Conservation (phyloP, 2,113 vertebrate species). For the Numida meleagris region DNA sequence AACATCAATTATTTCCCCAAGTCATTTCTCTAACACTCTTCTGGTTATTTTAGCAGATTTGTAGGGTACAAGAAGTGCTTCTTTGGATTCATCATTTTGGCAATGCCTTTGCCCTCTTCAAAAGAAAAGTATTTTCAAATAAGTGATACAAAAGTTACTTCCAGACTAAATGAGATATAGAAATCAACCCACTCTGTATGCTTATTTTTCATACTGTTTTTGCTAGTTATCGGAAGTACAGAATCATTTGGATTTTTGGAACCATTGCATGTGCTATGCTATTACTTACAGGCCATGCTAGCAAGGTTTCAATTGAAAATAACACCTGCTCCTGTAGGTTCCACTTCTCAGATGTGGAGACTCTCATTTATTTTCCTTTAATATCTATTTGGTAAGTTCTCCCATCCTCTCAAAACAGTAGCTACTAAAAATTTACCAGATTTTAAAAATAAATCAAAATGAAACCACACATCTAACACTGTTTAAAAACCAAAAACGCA, state of each 20-base stretch:
- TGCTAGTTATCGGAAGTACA: neutral
- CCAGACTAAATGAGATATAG: neutral
- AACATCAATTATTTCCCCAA: neutral
- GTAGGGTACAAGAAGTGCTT: neutral
- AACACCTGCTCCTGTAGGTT: neutral
- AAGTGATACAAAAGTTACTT: conserved; percentile 4
- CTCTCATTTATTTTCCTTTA: neutral
- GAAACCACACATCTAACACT: conserved; percentile 71
- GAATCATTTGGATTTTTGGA: neutral
- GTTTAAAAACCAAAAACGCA: conserved; percentile 68
- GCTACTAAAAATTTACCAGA: conserved; percentile 39
- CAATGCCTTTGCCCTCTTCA: conserved; percentile 23
- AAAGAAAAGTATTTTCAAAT: neutral
- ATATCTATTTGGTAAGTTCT: neutral
- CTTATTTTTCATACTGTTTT: neutral
- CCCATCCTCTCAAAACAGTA: conserved; percentile 6
- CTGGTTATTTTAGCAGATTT: neutral
- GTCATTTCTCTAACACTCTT: neutral
- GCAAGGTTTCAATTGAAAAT: neutral
- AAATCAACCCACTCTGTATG: conserved; percentile 18
- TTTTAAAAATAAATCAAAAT: conserved; percentile 60
- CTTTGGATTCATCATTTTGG: conserved; percentile 32
- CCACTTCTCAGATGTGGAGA: neutral
- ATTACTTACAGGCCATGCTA: neutral
- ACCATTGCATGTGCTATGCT: neutral